These are phyloP conservation scores for Pomatorhinus ruficollis DNA, from an alignment of 2,113 vertebrate species.

Conservation along the genomic window DNA sequence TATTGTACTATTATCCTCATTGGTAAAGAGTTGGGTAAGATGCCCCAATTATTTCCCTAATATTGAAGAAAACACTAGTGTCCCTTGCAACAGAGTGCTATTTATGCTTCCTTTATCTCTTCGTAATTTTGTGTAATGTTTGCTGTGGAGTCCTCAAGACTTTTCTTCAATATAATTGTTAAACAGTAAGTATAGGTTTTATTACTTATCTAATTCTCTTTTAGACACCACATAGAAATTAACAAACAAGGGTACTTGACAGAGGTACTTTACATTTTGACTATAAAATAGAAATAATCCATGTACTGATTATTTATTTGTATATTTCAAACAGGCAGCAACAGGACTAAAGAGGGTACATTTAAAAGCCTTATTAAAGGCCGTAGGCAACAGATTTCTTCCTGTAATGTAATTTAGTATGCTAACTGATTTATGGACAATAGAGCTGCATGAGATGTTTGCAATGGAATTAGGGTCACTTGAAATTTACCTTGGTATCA, in stretches of 20 bases:
- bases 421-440: neutral
- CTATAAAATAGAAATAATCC: neutral
- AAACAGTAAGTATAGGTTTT: neutral
- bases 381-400: neutral
- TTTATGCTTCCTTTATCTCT: neutral
- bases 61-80: neutral
- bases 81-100: neutral
- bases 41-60: neutral
- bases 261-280: neutral
- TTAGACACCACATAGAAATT: neutral
- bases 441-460: neutral
- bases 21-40: neutral
- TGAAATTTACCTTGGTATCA: neutral
- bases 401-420: neutral
- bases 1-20: neutral
- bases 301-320: neutral
- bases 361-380: neutral
- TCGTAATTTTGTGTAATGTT: neutral
- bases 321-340: neutral
- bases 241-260: neutral
- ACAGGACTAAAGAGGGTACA: neutral
- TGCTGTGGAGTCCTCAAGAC: neutral
- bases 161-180: neutral
- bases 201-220: neutral
- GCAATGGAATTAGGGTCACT: neutral